Conservation (phyloP, 2,797 vertebrate species). For the Pampus argenteus region DNA sequence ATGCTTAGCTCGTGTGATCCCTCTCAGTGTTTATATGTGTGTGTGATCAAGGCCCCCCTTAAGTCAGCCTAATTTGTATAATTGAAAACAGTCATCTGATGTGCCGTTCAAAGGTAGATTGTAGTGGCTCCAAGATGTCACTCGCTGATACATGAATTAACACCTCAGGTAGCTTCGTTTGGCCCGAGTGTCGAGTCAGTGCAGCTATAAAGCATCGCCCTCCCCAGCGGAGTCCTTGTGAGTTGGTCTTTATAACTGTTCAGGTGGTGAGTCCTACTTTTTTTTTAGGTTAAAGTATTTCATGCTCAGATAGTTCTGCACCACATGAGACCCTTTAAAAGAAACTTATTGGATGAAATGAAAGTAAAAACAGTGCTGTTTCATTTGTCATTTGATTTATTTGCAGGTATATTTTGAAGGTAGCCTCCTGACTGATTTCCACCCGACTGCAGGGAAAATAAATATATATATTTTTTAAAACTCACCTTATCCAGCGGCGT, state of each 20-base stretch:
- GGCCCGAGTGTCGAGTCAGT: not conserved
- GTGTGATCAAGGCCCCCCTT: constrained; percentile 55
- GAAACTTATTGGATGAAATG: constrained; percentile 16
- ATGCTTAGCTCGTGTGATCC: constrained; percentile 60
- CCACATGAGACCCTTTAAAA: constrained; percentile 9
- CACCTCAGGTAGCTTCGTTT: constrained; percentile 33
- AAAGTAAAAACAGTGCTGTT: constrained; percentile 8
- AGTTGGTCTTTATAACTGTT: not conserved
- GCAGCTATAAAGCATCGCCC: constrained; percentile 3
- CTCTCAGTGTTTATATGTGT: constrained; percentile 37
- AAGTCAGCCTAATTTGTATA: constrained; percentile 72
- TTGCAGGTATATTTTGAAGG: constrained; percentile 26
- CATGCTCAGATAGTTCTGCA: not conserved
- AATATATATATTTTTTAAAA: constrained; percentile 47
- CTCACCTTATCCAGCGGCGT: constrained; percentile 32
- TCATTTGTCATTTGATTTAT: constrained; percentile 28
- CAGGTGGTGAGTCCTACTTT: not conserved
- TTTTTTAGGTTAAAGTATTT: not conserved
- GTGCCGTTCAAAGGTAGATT: constrained; percentile 62
- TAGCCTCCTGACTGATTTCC: constrained; percentile 24
- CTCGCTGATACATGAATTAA: constrained; percentile 49
- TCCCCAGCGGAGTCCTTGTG: not conserved
- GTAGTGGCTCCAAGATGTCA: constrained; percentile 35
- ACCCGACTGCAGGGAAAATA: constrained; percentile 4
- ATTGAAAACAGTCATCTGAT: constrained; percentile 74